phyloP scores from a whole-genome alignment of 2,113 vertebrate species.

The Hucho hucho region DNA sequence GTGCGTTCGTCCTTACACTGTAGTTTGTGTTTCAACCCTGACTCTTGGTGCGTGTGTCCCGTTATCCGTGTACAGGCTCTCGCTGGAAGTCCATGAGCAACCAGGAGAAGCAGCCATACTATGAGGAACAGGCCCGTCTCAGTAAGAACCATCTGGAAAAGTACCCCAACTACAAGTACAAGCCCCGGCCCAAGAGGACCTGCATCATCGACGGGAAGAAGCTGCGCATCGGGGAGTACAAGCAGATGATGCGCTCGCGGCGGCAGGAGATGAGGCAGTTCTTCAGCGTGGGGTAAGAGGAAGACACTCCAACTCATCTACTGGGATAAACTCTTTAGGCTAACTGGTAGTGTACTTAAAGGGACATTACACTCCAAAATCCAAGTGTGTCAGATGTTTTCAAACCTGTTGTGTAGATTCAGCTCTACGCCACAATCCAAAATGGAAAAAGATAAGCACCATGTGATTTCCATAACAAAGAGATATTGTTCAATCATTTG shows the following conservation, averaged over 20 bases:
- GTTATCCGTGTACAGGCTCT: slow-evolving; percentile 76
- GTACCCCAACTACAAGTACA: slow-evolving; percentile 99
- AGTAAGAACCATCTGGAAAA: slow-evolving; percentile 99
- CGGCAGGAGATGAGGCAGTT: slow-evolving; percentile 99
- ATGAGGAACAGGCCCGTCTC: slow-evolving; percentile 95
- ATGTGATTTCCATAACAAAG: too few relatives aligned
- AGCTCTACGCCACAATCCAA: too few relatives aligned
- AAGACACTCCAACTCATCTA: not conserved
- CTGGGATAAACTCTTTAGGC: not conserved
- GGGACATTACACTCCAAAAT: too few relatives aligned
- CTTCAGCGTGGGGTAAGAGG: slow-evolving; percentile 89
- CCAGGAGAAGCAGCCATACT: slow-evolving; percentile 98
- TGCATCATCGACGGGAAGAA: slow-evolving; percentile 99
- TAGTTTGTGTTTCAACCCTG: not conserved
- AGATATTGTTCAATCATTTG: too few relatives aligned
- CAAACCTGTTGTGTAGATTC: too few relatives aligned
- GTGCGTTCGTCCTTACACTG: too few relatives aligned
- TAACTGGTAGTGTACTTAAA: too few relatives aligned
- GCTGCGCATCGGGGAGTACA: slow-evolving; percentile 95
- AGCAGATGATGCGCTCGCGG: slow-evolving; percentile 97
- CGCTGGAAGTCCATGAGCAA: slow-evolving; percentile 99
- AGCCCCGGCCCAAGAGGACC: slow-evolving; percentile 96
- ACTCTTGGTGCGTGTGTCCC: not conserved
- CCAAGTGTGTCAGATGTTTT: too few relatives aligned
- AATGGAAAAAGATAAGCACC: too few relatives aligned